A percentile compares a stretch with the other conserved stretches of the same genome.
Evolutionary conservation across 2,888 invertebrate genomes (phyloP).

Genomic region (Drosophila diplacantha): DNA sequence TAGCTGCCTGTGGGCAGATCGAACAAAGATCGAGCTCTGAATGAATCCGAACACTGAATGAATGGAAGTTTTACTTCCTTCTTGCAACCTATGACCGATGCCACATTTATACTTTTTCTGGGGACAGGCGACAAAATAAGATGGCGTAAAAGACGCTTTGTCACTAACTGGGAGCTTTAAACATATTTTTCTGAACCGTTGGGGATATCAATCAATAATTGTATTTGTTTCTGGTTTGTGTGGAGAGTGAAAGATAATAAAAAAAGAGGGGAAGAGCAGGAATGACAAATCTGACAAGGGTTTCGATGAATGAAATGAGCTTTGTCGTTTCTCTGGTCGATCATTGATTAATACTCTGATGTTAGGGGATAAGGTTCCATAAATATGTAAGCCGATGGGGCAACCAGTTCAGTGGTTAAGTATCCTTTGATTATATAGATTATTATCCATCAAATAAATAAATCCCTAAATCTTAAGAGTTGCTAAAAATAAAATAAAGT

Average conservation of each 20-base stretch:
- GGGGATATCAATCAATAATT: slow-evolving; percentile 50
- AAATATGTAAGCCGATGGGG: slow-evolving; percentile 7
- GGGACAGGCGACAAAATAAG: slow-evolving; percentile 13
- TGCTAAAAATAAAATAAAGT: background rate
- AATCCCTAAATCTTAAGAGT: background rate
- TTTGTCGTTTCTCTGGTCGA: slow-evolving; percentile 8
- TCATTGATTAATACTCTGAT: slow-evolving; percentile 31
- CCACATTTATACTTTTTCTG: background rate
- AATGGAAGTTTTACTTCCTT: slow-evolving; percentile 38
- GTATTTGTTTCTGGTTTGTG: slow-evolving; percentile 8
- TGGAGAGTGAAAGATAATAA: slow-evolving; percentile 18
- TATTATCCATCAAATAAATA: background rate
- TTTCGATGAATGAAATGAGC: slow-evolving; percentile 26
- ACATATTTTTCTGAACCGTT: slow-evolving; percentile 48
- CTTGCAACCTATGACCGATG: slow-evolving; percentile 7
- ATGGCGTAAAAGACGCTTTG: slow-evolving; percentile 32
- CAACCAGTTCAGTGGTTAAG: background rate
- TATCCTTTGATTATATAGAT: background rate
- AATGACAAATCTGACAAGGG: slow-evolving; percentile 30
- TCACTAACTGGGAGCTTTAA: slow-evolving; percentile 44
- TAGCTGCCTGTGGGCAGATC: slow-evolving; percentile 9
- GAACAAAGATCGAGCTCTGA: slow-evolving; percentile 31
- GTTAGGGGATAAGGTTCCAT: slow-evolving; percentile 16
- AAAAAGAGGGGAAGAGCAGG: slow-evolving; percentile 7
- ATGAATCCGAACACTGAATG: slow-evolving; percentile 45